Evolutionary conservation across 2,113 vertebrate genomes (phyloP).

Genomic region (Casuarius casuarius): DNA sequence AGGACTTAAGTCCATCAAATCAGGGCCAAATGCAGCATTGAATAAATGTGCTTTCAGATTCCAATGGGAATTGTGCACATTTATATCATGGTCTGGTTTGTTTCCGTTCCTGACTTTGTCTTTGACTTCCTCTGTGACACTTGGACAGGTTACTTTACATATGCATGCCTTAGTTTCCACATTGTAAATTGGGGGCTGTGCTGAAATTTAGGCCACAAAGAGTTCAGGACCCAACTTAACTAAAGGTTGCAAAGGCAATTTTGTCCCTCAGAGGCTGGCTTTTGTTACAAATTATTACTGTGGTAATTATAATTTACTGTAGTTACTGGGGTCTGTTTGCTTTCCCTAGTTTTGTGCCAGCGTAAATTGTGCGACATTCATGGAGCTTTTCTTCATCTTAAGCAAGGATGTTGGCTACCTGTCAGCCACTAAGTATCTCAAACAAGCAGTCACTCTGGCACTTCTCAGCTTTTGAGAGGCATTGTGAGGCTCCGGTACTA

Average conservation of each 20-base stretch:
- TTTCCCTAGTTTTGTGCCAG: not conserved
- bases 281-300: not conserved
- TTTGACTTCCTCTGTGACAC: not conserved
- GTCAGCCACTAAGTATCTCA: not conserved
- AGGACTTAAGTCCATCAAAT: not conserved
- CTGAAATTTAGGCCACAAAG: not conserved
- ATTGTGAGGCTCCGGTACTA: not conserved
- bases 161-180: not conserved
- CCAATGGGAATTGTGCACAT: not conserved
- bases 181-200: not conserved
- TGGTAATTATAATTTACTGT: not conserved
- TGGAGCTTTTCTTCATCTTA: not conserved
- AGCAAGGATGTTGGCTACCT: not conserved
- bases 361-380: not conserved
- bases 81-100: not conserved
- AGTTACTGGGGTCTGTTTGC: not conserved
- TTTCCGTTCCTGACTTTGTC: not conserved
- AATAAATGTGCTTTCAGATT: not conserved
- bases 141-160: not conserved
- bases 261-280: not conserved
- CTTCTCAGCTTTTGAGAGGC: conserved; percentile 31
- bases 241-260: not conserved
- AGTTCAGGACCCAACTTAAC: not conserved
- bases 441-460: conserved; percentile 21
- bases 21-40: not conserved